phyloP scores from a whole-genome alignment of 2,797 vertebrate genomes.

The Cetoscarus ocellatus region DNA sequence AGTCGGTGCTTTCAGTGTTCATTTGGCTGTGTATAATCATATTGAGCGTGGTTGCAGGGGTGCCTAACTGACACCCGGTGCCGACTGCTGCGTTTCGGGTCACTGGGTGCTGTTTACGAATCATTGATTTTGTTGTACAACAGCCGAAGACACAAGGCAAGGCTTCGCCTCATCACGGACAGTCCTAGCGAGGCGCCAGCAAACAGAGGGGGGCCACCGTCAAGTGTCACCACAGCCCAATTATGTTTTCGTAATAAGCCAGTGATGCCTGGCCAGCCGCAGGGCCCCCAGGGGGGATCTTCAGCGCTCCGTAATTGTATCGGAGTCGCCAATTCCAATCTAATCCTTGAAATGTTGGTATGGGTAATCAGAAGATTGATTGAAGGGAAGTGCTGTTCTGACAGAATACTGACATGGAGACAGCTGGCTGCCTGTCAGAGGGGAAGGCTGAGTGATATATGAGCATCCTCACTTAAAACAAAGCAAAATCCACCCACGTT shows the following conservation, averaged over 20 bases:
- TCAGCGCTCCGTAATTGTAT: conserved; percentile 46
- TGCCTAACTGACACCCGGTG: conserved; percentile 36
- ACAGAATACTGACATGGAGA: conserved; percentile 75
- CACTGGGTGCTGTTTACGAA: conserved; percentile 66
- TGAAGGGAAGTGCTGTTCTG: conserved; percentile 67
- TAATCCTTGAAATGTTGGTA: conserved; percentile 63
- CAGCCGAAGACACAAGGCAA: conserved; percentile 57
- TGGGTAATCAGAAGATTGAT: conserved; percentile 81
- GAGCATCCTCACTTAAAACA: conserved; percentile 62
- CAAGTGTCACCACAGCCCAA: conserved; percentile 54
- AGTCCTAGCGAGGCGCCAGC: conserved; percentile 34
- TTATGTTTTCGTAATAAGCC: conserved; percentile 64
- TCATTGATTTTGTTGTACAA: conserved; percentile 79
- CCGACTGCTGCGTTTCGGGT: conserved; percentile 60
- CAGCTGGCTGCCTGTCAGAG: conserved; percentile 77
- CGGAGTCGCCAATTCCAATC: conserved; percentile 47
- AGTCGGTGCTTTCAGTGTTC: conserved; percentile 43
- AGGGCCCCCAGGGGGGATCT: conserved; percentile 16
- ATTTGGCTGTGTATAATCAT: conserved; percentile 62
- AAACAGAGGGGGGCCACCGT: conserved; percentile 25
- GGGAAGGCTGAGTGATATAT: conserved; percentile 70
- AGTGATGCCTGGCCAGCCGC: conserved; percentile 26
- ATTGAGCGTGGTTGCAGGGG: conserved; percentile 44
- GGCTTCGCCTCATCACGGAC: conserved; percentile 50
- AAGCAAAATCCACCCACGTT: conserved; percentile 52